These are phyloP conservation scores for Pseudomugil tenellus DNA, from an alignment of 2,797 vertebrate species.

Conservation along the genomic window DNA sequence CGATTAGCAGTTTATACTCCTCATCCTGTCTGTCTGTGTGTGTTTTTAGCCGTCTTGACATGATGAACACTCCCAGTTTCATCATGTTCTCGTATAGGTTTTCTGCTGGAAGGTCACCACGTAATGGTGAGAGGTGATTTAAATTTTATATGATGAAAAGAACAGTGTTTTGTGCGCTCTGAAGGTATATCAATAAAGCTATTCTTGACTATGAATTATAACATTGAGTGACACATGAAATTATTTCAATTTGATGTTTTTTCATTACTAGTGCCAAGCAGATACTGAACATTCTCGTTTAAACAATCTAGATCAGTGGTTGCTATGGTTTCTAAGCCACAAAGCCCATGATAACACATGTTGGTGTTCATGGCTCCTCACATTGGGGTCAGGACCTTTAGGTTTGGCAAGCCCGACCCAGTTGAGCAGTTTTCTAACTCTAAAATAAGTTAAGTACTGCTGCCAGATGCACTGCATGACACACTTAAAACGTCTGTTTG, in stretches of 20 bases:
- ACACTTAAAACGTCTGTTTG: constrained; percentile 38
- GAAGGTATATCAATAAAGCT: not conserved
- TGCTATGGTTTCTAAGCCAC: not conserved
- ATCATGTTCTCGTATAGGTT: constrained; percentile 28
- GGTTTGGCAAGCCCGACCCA: not conserved
- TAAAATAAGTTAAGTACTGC: constrained; percentile 23
- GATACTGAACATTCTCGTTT: not conserved
- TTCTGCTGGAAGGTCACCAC: constrained; percentile 40
- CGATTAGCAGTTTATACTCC: constrained; percentile 52
- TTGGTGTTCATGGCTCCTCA: too few species aligned
- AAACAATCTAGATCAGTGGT: constrained; percentile 23
- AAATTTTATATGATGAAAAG: not conserved
- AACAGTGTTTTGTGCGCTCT: not conserved
- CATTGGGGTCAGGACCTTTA: not conserved
- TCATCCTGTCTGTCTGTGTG: constrained; percentile 65
- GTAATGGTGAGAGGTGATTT: constrained; percentile 6
- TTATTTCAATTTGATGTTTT: not conserved
- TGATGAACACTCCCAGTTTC: constrained; percentile 9
- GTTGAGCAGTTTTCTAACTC: constrained; percentile 6
- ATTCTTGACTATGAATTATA: not conserved
- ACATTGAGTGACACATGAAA: not conserved
- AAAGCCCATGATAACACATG: too few species aligned
- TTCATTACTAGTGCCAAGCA: not conserved
- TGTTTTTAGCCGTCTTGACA: constrained; percentile 1
- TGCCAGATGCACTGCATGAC: constrained; percentile 29